A percentile compares a stretch with the other conserved stretches of the same genome.
Evolutionary conservation across 2,113 vertebrate species (phyloP).

Genomic region (Dasypus novemcinctus): DNA sequence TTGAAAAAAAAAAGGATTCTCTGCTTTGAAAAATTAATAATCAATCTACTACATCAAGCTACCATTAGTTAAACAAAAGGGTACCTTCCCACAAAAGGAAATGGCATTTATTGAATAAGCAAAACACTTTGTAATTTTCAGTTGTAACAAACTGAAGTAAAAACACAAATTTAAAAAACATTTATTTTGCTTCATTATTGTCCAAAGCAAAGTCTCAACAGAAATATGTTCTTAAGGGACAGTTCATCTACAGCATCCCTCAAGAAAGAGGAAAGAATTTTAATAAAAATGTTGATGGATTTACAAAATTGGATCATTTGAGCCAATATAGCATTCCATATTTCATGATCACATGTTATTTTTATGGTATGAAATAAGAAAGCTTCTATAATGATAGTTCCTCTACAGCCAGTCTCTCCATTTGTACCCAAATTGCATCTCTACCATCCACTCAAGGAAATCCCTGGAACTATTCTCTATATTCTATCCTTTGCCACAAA

Average conservation of each 20-base stretch:
- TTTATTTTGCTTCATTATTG: not conserved
- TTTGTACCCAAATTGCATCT: not conserved
- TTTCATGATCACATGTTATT: not conserved
- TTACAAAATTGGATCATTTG: not conserved
- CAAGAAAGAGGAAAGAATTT: not conserved
- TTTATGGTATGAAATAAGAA: not conserved
- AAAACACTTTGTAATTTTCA: not conserved
- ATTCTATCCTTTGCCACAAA: not conserved
- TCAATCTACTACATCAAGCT: not conserved
- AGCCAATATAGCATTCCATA: not conserved
- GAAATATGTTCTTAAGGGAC: not conserved
- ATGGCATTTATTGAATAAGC: not conserved
- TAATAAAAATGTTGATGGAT: not conserved
- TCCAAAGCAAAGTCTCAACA: conserved; percentile 12
- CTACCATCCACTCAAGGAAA: too few relatives aligned
- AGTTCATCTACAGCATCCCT: not conserved
- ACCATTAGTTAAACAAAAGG: not conserved
- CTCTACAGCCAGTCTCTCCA: not conserved
- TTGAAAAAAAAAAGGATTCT: not conserved
- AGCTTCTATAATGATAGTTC: not conserved
- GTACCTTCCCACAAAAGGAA: not conserved
- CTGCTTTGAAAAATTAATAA: not conserved
- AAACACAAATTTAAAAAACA: too few relatives aligned
- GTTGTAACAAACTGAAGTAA: not conserved
- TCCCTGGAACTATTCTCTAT: not conserved